These are phyloP conservation scores for Rhabdomys pumilio DNA, from an alignment of 2,797 vertebrate genomes.

Conservation along the genomic window DNA sequence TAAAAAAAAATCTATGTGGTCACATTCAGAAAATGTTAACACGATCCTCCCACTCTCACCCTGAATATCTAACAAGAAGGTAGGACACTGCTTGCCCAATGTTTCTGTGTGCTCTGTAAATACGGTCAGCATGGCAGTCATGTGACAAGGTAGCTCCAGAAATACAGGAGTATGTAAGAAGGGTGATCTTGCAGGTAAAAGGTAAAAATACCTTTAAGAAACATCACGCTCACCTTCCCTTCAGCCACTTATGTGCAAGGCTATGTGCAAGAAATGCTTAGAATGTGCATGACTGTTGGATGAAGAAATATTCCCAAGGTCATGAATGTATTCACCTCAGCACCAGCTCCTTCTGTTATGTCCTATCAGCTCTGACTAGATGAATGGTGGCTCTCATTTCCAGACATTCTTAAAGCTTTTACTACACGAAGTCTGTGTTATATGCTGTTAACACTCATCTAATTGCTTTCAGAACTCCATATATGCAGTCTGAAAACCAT, in stretches of 20 bases:
- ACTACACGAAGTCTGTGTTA: neutral
- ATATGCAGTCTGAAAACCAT: neutral
- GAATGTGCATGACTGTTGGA: neutral
- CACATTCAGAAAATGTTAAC: neutral
- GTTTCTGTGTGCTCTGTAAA: neutral
- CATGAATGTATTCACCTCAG: neutral
- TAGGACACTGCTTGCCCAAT: neutral
- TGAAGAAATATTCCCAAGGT: neutral
- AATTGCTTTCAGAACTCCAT: neutral
- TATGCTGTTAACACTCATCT: neutral
- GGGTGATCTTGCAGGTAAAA: neutral
- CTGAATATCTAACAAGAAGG: neutral
- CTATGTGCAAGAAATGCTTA: neutral
- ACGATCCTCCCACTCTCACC: rapidly evolving
- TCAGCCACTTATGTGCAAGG: neutral
- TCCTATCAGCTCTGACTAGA: neutral
- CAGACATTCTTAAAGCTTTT: neutral
- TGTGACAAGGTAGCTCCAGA: neutral
- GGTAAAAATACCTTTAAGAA: neutral
- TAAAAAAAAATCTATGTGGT: neutral
- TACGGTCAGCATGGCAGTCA: neutral
- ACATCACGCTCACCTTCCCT: neutral
- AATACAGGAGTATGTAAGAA: neutral
- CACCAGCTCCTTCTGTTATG: neutral
- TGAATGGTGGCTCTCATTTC: neutral